A percentile compares a stretch with the other conserved stretches of the same genome.
Evolutionary conservation across 1,140 invertebrate species (phyloP).

Genomic region (Formica exsecta): DNA sequence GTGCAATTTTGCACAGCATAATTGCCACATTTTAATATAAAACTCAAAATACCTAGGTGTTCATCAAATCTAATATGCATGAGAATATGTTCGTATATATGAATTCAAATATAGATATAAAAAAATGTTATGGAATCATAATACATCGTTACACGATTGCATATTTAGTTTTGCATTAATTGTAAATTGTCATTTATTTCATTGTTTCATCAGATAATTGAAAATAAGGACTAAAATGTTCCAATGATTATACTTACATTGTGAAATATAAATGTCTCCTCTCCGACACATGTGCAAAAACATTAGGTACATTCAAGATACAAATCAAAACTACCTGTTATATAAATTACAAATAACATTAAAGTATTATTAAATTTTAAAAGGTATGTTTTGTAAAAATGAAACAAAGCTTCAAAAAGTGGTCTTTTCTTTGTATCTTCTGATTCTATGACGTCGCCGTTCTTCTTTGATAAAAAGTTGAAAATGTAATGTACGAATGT

Average conservation of each 20-base stretch:
- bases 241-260: neutral
- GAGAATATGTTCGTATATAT: slow-evolving; percentile 36
- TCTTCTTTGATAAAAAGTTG: slow-evolving; percentile 16
- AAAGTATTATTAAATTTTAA: neutral
- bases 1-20: slow-evolving; percentile 42
- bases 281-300: neutral
- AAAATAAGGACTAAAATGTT: neutral
- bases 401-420: slow-evolving; percentile 30
- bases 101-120: slow-evolving; percentile 52
- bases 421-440: neutral
- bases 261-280: neutral
- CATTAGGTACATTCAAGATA: neutral
- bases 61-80: slow-evolving; percentile 43
- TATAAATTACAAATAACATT: neutral
- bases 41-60: slow-evolving; percentile 33
- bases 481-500: slow-evolving; percentile 8
- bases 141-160: slow-evolving; percentile 4
- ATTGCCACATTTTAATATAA: slow-evolving; percentile 26
- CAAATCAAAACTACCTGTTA: neutral
- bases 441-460: neutral
- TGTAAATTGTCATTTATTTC: slow-evolving; percentile 34
- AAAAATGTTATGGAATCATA: slow-evolving; percentile 42
- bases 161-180: slow-evolving; percentile 18
- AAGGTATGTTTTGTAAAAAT: neutral
- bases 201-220: neutral